Conservation (phyloP, 2,888 invertebrate genomes). For the Oxycera nigricornis region DNA sequence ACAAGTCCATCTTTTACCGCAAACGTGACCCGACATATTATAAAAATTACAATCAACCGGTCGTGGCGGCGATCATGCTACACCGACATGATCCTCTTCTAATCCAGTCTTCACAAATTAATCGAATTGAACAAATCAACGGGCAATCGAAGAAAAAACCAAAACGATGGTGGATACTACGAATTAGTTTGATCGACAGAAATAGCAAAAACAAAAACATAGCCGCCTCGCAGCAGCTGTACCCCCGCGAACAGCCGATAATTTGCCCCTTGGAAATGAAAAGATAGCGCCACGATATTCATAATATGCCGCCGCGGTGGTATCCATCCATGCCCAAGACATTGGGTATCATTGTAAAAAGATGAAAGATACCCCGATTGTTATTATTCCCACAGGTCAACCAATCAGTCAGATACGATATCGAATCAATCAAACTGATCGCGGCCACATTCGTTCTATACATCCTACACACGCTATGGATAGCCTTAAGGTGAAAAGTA, state of each 20-base stretch:
- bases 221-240: neutral
- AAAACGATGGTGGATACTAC: neutral
- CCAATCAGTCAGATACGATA: conserved; percentile 39
- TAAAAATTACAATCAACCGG: neutral
- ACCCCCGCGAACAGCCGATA: neutral
- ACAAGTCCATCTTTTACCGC: neutral
- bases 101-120: conserved; percentile 27
- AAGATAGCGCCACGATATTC: conserved; percentile 30
- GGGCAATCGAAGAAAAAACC: neutral
- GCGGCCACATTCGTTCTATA: conserved; percentile 12
- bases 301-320: conserved; percentile 1
- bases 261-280: conserved; percentile 12
- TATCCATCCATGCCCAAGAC: neutral
- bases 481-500: conserved; percentile 24
- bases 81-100: conserved; percentile 24
- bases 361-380: conserved; percentile 24
- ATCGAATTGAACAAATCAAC: conserved; percentile 28
- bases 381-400: conserved; percentile 25
- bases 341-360: conserved; percentile 8
- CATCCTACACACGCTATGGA: conserved; percentile 8
- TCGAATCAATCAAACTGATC: conserved; percentile 35
- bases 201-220: neutral
- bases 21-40: neutral
- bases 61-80: conserved; percentile 13
- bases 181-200: conserved; percentile 12